Conservation (phyloP, 64 coral and sea anemone genomes). For the Dendrophyllia cribrosa region DNA sequence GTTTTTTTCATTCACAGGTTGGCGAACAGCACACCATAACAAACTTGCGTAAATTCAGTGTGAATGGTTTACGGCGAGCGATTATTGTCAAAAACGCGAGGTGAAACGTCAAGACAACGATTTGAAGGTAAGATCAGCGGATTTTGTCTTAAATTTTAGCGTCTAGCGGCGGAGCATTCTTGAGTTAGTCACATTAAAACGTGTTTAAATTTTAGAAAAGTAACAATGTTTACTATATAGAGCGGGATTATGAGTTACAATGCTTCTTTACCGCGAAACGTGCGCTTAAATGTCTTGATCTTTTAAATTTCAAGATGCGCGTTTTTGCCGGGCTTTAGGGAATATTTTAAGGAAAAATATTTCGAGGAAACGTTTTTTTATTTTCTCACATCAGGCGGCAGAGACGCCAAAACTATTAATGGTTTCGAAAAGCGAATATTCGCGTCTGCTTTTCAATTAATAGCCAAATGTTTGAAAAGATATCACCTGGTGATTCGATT, state of each 20-base stretch:
- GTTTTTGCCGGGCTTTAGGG: background rate
- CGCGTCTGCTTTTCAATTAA: conserved; percentile 26
- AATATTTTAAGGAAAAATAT: background rate
- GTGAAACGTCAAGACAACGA: background rate
- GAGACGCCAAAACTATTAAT: background rate
- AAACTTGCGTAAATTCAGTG: conserved; percentile 49
- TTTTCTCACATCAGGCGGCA: conserved; percentile 16
- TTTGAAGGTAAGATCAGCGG: background rate
- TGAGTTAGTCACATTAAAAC: background rate
- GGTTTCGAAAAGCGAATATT: background rate
- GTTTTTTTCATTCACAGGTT: conserved; percentile 28
- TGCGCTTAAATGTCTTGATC: background rate
- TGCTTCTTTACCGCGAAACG: background rate
- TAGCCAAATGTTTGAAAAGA: background rate
- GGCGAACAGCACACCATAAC: background rate
- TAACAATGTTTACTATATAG: background rate
- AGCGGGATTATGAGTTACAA: background rate
- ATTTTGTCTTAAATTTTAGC: background rate
- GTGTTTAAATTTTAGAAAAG: background rate
- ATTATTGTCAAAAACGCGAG: background rate
- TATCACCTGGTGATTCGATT: conserved; percentile 21
- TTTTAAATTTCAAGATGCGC: background rate
- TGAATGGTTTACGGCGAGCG: conserved; percentile 4
- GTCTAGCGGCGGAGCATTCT: background rate
- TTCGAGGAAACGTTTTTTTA: background rate